phyloP scores from a whole-genome alignment of 2,113 vertebrate genomes.

The Garra rufa region DNA sequence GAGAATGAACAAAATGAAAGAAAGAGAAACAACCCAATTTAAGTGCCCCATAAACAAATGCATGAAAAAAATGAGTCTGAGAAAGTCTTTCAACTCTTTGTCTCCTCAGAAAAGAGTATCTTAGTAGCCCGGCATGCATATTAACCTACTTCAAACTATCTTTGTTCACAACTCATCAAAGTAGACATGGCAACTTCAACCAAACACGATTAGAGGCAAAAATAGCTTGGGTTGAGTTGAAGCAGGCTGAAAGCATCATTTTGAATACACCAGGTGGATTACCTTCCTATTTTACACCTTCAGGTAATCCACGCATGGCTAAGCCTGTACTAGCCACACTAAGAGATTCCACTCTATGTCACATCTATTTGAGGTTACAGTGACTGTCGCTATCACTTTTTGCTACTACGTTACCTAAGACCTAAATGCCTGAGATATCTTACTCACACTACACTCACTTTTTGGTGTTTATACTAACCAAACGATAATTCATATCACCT shows the following conservation, averaged over 20 bases:
- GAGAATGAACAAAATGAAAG: neutral
- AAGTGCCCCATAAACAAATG: neutral
- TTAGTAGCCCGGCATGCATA: neutral
- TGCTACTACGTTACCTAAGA: conserved; percentile 62
- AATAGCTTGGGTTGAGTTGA: neutral
- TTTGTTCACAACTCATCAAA: neutral
- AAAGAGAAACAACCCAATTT: neutral
- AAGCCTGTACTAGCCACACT: conserved; percentile 68
- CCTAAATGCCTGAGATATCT: conserved; percentile 25
- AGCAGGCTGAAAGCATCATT: conserved; percentile 59
- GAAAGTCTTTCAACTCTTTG: neutral
- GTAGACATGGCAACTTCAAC: neutral
- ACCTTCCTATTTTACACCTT: conserved; percentile 79
- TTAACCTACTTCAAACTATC: neutral
- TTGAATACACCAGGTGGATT: conserved; percentile 75
- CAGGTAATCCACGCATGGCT: conserved; percentile 74
- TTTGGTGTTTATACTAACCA: neutral
- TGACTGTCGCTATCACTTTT: conserved; percentile 37
- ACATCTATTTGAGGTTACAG: conserved; percentile 45
- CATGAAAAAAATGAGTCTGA: neutral
- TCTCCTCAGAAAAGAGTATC: neutral
- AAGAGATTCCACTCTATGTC: conserved; percentile 56
- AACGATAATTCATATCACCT: neutral
- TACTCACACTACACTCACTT: neutral
- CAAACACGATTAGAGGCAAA: neutral